Evolutionary conservation across 2,113 vertebrate species (phyloP).

Genomic region (Leptodactylus fuscus): DNA sequence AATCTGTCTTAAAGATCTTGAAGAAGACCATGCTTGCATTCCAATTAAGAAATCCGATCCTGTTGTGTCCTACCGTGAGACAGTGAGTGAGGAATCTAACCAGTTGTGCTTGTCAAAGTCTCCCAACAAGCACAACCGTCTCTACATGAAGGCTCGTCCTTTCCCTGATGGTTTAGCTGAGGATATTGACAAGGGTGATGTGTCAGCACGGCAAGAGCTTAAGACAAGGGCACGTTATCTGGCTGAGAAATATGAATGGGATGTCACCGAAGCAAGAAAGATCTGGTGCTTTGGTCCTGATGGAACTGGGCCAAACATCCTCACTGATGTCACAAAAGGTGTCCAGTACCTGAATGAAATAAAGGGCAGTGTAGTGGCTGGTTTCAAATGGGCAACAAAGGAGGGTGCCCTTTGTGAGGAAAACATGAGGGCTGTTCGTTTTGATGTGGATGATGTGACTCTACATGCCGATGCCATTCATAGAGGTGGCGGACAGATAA

Average conservation of each 20-base stretch:
- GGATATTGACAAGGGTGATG: slow-evolving; percentile 93
- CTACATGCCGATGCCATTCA: slow-evolving; percentile 70
- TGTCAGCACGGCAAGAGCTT: slow-evolving; percentile 84
- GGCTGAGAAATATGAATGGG: slow-evolving; percentile 91
- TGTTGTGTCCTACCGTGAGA: slow-evolving; percentile 96
- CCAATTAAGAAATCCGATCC: slow-evolving; percentile 91
- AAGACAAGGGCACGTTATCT: slow-evolving; percentile 89
- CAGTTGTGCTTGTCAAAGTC: slow-evolving; percentile 93
- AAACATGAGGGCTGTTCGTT: slow-evolving; percentile 66
- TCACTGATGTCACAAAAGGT: slow-evolving; percentile 94
- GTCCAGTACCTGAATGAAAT: slow-evolving; percentile 98
- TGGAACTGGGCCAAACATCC: slow-evolving; percentile 89
- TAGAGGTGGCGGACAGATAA: slow-evolving; percentile 68
- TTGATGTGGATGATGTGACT: slow-evolving; percentile 69
- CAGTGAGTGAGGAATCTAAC: slow-evolving; percentile 81
- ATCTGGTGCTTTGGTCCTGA: slow-evolving; percentile 98
- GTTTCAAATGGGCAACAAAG: slow-evolving; percentile 97
- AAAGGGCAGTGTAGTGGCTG: slow-evolving; percentile 96
- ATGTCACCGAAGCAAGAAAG: slow-evolving; percentile 89
- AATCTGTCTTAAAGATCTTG: slow-evolving; percentile 73
- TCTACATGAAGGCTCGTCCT: slow-evolving; percentile 92
- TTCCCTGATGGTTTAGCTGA: slow-evolving; percentile 88
- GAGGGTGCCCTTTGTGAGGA: slow-evolving; percentile 79
- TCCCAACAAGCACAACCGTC: slow-evolving; percentile 96
- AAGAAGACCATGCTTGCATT: slow-evolving; percentile 72